Percentiles rank a stretch among this genome's conserved stretches.
These are phyloP conservation scores for Macropodus opercularis DNA, from an alignment of 2,797 vertebrate genomes.

Conservation along the genomic window DNA sequence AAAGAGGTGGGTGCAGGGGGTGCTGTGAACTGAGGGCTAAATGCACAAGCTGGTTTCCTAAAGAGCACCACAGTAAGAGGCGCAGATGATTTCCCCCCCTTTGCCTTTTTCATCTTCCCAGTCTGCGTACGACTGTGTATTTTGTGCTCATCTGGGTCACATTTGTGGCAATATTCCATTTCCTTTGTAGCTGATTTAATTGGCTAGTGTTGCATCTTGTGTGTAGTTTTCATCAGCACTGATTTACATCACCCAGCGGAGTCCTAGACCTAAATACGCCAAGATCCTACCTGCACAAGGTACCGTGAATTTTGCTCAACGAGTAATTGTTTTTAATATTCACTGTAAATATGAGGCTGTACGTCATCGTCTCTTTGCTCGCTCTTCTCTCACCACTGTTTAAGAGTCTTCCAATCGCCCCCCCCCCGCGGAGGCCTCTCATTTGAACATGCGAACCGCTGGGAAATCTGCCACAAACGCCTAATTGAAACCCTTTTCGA, in stretches of 20 bases:
- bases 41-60: conserved; percentile 35
- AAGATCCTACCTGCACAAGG: not conserved
- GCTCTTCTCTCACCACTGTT: conserved; percentile 48
- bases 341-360: conserved; percentile 22
- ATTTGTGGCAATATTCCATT: conserved; percentile 21
- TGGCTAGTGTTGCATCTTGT: conserved; percentile 45
- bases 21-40: conserved; percentile 39
- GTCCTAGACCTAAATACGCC: conserved; percentile 8
- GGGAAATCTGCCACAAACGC: conserved; percentile 48
- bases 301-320: too few relatives aligned
- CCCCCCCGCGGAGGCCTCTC: conserved; percentile 43
- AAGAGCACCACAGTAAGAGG: conserved; percentile 32
- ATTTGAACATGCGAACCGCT: conserved; percentile 55
- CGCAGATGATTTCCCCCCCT: not conserved
- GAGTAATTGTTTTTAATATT: too few relatives aligned
- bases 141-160: conserved; percentile 37
- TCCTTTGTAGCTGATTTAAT: conserved; percentile 61
- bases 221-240: conserved; percentile 43
- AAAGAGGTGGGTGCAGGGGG: conserved; percentile 37
- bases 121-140: not conserved
- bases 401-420: conserved; percentile 23
- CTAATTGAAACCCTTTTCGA: conserved; percentile 66
- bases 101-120: conserved; percentile 2
- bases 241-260: conserved; percentile 26
- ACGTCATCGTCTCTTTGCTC: conserved; percentile 42